These are phyloP conservation scores for Petromus typicus DNA, from an alignment of 2,113 vertebrate genomes.

Conservation along the genomic window DNA sequence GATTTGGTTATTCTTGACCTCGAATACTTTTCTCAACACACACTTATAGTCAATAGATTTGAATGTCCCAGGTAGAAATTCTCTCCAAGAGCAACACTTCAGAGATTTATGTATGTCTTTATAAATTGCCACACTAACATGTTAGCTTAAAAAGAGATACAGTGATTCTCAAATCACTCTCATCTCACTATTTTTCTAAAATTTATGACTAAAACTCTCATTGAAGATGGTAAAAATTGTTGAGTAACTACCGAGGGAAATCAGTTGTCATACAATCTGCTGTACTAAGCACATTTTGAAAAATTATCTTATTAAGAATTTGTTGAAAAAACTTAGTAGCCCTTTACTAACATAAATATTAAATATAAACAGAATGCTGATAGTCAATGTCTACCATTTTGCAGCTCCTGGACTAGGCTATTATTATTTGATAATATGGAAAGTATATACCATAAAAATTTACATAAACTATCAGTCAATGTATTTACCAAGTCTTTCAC, in stretches of 20 bases:
- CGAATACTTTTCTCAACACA: slow-evolving; percentile 57
- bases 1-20: slow-evolving; percentile 65
- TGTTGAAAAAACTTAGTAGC: not conserved
- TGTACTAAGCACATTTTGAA: not conserved
- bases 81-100: slow-evolving; percentile 43
- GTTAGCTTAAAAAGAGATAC: not conserved
- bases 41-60: slow-evolving; percentile 14
- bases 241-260: not conserved
- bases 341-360: slow-evolving; percentile 3
- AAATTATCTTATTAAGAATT: slow-evolving; percentile 45
- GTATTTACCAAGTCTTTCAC: not conserved
- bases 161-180: slow-evolving; percentile 17
- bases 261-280: not conserved
- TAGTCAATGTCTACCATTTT: not conserved
- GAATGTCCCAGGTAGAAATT: slow-evolving; percentile 53
- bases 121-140: not conserved
- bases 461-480: not conserved
- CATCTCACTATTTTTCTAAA: slow-evolving; percentile 42
- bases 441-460: not conserved
- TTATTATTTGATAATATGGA: slow-evolving; percentile 20
- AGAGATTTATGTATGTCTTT: slow-evolving; percentile 24
- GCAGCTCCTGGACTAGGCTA: not conserved
- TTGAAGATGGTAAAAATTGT: not conserved
- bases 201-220: not conserved
- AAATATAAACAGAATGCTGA: not conserved